A percentile compares a stretch with the other conserved stretches of the same genome.
Evolutionary conservation across 2,888 invertebrate species (phyloP).

Genomic region (Papilio gigon): DNA sequence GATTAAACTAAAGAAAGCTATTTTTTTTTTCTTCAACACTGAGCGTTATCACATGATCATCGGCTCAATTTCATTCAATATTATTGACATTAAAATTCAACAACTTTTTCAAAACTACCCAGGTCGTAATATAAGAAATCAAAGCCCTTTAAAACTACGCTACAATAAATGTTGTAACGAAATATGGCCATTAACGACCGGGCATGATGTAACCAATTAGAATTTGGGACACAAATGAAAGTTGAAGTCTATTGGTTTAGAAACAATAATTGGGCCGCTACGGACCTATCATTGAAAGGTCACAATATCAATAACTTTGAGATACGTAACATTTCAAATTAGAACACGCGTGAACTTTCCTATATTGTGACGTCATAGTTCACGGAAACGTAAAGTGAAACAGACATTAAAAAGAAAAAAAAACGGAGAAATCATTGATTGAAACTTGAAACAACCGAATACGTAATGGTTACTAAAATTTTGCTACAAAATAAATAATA

Average conservation of each 20-base stretch:
- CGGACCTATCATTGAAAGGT: not conserved
- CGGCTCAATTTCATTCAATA: not conserved
- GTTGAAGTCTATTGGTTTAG: slow-evolving; percentile 7
- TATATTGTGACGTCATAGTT: too few relatives aligned
- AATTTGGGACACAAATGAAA: slow-evolving; percentile 20
- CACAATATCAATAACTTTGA: not conserved
- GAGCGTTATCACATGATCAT: not conserved
- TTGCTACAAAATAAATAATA: not conserved
- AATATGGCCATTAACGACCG: not conserved
- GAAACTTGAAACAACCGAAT: too few relatives aligned
- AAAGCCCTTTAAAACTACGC: not conserved
- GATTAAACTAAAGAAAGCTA: not conserved
- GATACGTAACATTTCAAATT: too few relatives aligned
- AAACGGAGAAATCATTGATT: too few relatives aligned
- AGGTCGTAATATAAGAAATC: not conserved
- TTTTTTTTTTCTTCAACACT: not conserved
- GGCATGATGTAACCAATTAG: slow-evolving; percentile 9
- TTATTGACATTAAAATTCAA: not conserved
- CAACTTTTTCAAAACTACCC: not conserved
- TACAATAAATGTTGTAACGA: slow-evolving; percentile 11
- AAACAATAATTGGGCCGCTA: slow-evolving; percentile 6
- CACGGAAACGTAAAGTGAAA: too few relatives aligned
- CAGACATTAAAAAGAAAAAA: too few relatives aligned
- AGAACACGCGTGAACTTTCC: too few relatives aligned
- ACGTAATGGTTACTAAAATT: not conserved